Evolutionary conservation across 1,140 invertebrate genomes (phyloP), one percentile per base, ranked within the genome.

Genomic region (Drosophila virilis): DNA sequence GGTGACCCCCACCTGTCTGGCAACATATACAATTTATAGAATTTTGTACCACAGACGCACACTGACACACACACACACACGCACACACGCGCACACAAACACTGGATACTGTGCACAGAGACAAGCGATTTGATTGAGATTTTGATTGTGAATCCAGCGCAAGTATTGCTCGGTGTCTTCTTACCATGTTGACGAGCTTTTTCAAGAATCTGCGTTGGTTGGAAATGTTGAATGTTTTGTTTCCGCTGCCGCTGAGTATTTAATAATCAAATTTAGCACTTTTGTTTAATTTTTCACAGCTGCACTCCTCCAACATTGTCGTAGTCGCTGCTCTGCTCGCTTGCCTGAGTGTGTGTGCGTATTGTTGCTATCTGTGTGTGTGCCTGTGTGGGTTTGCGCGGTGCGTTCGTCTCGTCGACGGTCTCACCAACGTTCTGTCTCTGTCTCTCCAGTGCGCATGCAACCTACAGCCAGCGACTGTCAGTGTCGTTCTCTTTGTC

Each of bases 141-240:
- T 76, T 54, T 55, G 52, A 38, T 55, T 62, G 55, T 61, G n/a
- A 42, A 35, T 17, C 33, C 33, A 68, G 17, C 46, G 8, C 32
- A 17, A 15, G 28, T 9, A 35, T 0, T 42, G 57, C 32, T 59
- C 38, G 17, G 9, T 6, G 33, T 2, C 35, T 66, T 61, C 77
- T 79, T 78, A 89, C 84, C 84, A 89, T 89, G 67, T 77, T 77
- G 62, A 82, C 82, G 64, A 90, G 84, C 68, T 84, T 89, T 28
- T 78, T 88, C 32, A 80, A 52, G 52, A 67, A 78, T 84, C 84
- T 89, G 74, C 77, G 74, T 80, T 77, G 65, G 71, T 38, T 68
- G 55, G 84, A 78, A 89, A 89, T 90, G 61, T 89, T 89, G 84
- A 78, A 46, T 57, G 38, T 51, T 82, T 77, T 51, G 32, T 68